A percentile compares a stretch with the other conserved stretches of the same genome.
Evolutionary conservation across 2,888 invertebrate species (phyloP).

Genomic region (Watsonalla binaria): DNA sequence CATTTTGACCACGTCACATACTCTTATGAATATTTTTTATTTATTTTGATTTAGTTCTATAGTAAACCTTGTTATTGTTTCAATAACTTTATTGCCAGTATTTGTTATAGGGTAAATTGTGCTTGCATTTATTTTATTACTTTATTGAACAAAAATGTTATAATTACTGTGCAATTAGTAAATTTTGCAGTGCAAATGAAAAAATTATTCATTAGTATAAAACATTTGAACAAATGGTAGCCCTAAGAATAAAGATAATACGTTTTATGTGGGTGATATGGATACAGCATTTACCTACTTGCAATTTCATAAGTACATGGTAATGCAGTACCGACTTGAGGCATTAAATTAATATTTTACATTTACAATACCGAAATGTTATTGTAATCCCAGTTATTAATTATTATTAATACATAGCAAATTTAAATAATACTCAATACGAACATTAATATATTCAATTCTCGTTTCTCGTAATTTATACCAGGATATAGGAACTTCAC

Average conservation of each 20-base stretch:
- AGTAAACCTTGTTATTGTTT: too few relatives aligned
- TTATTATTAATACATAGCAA: too few relatives aligned
- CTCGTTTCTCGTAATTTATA: too few relatives aligned
- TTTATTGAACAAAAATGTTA: neutral
- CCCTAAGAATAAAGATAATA: slow-evolving; percentile 11
- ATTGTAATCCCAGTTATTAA: neutral
- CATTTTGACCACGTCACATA: too few relatives aligned
- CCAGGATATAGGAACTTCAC: too few relatives aligned
- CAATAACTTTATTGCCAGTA: too few relatives aligned
- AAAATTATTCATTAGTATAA: neutral
- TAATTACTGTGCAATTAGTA: neutral
- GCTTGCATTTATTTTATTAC: neutral
- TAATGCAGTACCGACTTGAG: neutral
- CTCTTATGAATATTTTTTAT: too few relatives aligned
- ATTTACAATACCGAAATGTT: neutral
- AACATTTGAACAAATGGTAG: neutral
- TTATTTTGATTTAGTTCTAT: too few relatives aligned
- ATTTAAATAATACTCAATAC: too few relatives aligned
- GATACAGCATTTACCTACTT: neutral
- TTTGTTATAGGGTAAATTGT: neutral
- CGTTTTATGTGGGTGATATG: neutral
- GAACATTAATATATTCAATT: too few relatives aligned
- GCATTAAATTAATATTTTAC: neutral
- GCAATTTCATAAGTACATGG: neutral
- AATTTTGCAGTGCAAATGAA: too few relatives aligned